Conservation (phyloP, 2,113 vertebrate genomes). For the Myotis davidii region DNA sequence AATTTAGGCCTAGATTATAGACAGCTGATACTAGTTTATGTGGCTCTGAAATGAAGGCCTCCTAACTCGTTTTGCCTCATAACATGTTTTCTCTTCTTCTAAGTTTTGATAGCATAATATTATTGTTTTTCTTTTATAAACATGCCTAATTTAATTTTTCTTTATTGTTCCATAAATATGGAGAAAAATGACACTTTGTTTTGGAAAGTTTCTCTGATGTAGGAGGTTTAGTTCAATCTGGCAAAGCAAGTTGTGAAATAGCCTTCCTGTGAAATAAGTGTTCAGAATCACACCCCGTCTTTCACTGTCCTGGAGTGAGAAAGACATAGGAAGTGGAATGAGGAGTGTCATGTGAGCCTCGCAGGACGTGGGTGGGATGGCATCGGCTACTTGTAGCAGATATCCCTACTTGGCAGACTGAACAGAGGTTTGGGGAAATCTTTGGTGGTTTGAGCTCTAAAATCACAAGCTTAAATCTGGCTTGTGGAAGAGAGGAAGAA, state of each 20-base stretch:
- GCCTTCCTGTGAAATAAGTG: slow-evolving; percentile 53
- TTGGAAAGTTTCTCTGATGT: not conserved
- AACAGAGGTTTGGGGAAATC: not conserved
- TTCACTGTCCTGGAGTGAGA: not conserved
- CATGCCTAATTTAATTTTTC: slow-evolving; percentile 23
- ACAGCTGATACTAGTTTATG: not conserved
- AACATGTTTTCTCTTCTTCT: not conserved
- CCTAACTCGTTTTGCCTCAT: not conserved
- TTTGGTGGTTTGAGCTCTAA: not conserved
- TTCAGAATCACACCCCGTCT: not conserved
- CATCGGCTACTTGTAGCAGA: not conserved
- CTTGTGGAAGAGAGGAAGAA: not conserved
- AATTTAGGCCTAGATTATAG: not conserved
- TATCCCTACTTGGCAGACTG: not conserved
- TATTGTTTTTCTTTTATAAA: slow-evolving; percentile 3
- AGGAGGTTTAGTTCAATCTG: not conserved
- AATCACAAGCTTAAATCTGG: not conserved
- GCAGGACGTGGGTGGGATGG: not conserved
- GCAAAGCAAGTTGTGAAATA: slow-evolving; percentile 26
- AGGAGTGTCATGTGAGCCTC: not conserved
- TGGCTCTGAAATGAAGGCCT: not conserved
- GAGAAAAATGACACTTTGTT: not conserved
- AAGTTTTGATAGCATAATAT: not conserved
- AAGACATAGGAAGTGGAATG: not conserved
- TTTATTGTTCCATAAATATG: not conserved